Conservation (phyloP, 2,888 invertebrate species). For the Melitaea athalia region DNA sequence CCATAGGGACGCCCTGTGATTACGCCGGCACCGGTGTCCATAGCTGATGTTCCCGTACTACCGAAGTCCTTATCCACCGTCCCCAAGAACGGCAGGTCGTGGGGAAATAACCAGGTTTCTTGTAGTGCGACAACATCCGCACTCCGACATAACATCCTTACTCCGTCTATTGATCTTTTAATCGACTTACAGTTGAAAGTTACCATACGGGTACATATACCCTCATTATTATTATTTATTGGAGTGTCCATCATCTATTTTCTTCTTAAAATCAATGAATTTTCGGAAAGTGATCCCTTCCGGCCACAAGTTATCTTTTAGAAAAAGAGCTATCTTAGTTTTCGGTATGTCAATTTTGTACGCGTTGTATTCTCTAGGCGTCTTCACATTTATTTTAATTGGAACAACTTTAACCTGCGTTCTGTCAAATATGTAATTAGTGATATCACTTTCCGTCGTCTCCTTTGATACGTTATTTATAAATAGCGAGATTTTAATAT, state of each 20-base stretch:
- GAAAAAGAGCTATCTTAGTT: not conserved
- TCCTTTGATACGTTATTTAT: conserved; percentile 40
- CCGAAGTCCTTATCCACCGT: conserved; percentile 7
- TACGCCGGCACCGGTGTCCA: conserved; percentile 3
- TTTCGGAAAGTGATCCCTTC: not conserved
- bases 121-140: too few relatives aligned
- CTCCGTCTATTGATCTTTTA: too few relatives aligned
- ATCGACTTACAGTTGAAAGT: too few relatives aligned
- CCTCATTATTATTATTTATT: not conserved
- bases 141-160: too few relatives aligned
- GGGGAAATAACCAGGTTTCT: too few relatives aligned
- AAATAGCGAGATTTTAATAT: conserved; percentile 38
- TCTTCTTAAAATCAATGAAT: not conserved
- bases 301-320: not conserved
- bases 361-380: not conserved
- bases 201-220: not conserved
- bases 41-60: conserved; percentile 11
- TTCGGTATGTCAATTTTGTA: not conserved
- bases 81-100: not conserved
- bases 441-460: conserved; percentile 35
- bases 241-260: not conserved
- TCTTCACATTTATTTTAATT: not conserved
- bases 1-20: conserved; percentile 14
- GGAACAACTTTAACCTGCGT: conserved; percentile 29
- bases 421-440: conserved; percentile 33